phyloP scores from a whole-genome alignment of 2,113 vertebrate species.

The Monarcha castaneiventris region DNA sequence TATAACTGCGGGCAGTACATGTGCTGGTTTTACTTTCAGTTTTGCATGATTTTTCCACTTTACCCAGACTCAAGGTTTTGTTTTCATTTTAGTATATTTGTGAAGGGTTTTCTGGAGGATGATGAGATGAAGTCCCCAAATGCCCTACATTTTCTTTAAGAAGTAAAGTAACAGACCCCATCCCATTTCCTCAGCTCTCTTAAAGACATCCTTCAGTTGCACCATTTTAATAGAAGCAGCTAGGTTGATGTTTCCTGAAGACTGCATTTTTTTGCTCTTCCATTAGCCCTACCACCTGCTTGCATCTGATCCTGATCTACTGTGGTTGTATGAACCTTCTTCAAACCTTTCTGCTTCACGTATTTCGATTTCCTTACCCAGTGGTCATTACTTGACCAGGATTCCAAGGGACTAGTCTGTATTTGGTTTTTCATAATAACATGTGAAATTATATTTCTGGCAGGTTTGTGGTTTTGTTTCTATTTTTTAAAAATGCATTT shows the following conservation, averaged over 20 bases:
- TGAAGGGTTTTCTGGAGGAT: neutral
- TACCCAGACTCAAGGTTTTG: neutral
- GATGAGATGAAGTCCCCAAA: neutral
- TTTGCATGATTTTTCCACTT: neutral
- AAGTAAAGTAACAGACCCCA: neutral
- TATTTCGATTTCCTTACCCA: neutral
- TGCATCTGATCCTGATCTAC: neutral
- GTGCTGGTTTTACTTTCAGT: neutral
- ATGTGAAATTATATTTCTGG: neutral
- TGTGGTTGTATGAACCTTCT: neutral
- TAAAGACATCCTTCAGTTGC: neutral
- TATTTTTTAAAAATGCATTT: neutral
- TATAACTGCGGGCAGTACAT: neutral
- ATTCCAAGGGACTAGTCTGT: neutral
- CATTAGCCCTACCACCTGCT: neutral
- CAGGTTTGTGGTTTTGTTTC: neutral
- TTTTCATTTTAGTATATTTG: neutral
- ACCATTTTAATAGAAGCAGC: neutral
- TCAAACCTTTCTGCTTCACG: neutral
- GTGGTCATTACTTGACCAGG: neutral
- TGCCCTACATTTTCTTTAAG: neutral
- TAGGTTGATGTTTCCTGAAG: neutral
- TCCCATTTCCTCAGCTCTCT: neutral
- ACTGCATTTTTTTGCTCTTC: neutral
- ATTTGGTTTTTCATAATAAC: neutral